Percentiles rank a stretch among this genome's conserved stretches.
These are phyloP conservation scores for Drosophila sp. DNA, from an alignment of 1,140 invertebrate genomes.

Conservation along the genomic window DNA sequence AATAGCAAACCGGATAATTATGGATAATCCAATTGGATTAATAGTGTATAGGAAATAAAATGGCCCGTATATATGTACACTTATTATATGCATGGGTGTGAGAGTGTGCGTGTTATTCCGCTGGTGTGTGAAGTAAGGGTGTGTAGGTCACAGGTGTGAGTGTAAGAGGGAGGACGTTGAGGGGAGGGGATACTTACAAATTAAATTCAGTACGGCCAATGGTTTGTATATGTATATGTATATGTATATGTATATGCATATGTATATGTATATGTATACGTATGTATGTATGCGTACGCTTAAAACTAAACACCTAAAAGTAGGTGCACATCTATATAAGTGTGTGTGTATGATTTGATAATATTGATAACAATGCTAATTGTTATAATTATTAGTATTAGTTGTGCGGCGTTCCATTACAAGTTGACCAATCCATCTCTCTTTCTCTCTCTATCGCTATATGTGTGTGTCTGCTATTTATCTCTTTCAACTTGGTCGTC, in stretches of 20 bases:
- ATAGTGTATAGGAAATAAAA: not conserved
- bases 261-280: slow-evolving; percentile 22
- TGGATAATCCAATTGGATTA: no score
- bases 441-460: not conserved
- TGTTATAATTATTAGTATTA: slow-evolving; percentile 22
- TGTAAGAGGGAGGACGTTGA: not conserved
- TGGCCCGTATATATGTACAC: slow-evolving; percentile 29
- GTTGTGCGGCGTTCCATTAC: slow-evolving; percentile 25
- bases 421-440: slow-evolving; percentile 21
- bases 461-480: not conserved
- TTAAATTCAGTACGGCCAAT: slow-evolving; percentile 74
- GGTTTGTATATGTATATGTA: slow-evolving; percentile 19
- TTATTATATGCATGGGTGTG: slow-evolving; percentile 52
- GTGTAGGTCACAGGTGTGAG: slow-evolving; percentile 9
- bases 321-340: slow-evolving; percentile 7
- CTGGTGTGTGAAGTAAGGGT: slow-evolving; percentile 1
- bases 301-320: slow-evolving; percentile 19
- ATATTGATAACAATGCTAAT: slow-evolving; percentile 18
- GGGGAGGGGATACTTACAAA: slow-evolving; percentile 61
- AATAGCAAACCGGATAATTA: no score
- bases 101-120: not conserved
- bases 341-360: slow-evolving; percentile 20
- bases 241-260: slow-evolving; percentile 32
- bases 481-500: slow-evolving; percentile 66
- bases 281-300: slow-evolving; percentile 33